Conservation (phyloP, 2,113 vertebrate species). For the Dolichotis patagonum region DNA sequence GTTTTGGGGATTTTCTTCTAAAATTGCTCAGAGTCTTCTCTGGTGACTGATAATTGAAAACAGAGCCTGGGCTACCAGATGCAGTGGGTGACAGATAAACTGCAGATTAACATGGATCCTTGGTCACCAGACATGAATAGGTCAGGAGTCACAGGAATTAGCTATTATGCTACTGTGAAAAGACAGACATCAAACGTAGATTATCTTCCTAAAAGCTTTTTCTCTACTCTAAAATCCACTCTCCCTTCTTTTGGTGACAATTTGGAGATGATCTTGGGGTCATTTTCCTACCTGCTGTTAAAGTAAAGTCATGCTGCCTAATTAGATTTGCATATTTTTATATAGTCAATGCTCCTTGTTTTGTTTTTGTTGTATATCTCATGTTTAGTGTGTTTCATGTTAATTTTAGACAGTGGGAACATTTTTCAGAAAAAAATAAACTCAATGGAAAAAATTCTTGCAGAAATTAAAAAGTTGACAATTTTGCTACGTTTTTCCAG, state of each 20-base stretch:
- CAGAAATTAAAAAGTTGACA: neutral
- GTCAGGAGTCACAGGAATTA: conserved; percentile 87
- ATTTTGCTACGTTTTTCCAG: neutral
- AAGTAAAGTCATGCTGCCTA: neutral
- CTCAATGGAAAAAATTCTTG: neutral
- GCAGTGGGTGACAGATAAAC: conserved; percentile 87
- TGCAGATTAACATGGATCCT: conserved; percentile 86
- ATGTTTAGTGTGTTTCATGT: neutral
- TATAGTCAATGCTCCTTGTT: neutral
- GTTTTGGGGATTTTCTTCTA: conserved; percentile 89
- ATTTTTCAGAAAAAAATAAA: neutral
- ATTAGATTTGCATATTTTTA: neutral
- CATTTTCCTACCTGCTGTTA: neutral
- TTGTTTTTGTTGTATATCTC: neutral
- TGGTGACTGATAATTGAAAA: conserved; percentile 93
- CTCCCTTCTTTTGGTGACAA: conserved; percentile 35
- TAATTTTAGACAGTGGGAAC: conserved; percentile 10
- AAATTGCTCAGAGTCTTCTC: conserved; percentile 89
- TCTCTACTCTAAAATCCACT: conserved; percentile 20
- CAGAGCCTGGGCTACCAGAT: conserved; percentile 89
- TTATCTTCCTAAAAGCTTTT: conserved; percentile 68
- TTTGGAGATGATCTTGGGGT: conserved; percentile 46
- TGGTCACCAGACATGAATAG: conserved; percentile 85
- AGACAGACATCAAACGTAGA: conserved; percentile 84
- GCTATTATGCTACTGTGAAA: conserved; percentile 86